These are phyloP conservation scores for Hylia prasina DNA, from an alignment of 2,113 vertebrate species.

Conservation along the genomic window DNA sequence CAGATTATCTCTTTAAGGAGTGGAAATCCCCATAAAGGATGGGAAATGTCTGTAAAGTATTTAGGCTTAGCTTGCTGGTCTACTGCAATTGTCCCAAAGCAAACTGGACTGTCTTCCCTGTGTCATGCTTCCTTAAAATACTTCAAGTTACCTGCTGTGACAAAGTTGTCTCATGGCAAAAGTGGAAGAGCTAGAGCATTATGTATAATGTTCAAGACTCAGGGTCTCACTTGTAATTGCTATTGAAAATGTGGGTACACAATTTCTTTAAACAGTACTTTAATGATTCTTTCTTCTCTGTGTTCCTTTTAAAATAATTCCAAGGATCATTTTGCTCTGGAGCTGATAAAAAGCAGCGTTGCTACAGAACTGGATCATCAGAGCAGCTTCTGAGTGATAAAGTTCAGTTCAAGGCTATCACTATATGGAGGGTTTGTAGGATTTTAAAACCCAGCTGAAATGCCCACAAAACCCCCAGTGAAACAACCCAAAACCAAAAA, in stretches of 20 bases:
- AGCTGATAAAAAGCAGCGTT: not conserved
- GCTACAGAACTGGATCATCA: not conserved
- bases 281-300: not conserved
- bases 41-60: not conserved
- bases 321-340: not conserved
- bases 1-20: not conserved
- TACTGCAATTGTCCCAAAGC: not conserved
- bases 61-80: not conserved
- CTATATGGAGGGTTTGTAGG: not conserved
- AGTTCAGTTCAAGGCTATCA: not conserved
- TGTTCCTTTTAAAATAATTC: not conserved
- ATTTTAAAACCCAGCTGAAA: not conserved
- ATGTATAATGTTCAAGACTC: not conserved
- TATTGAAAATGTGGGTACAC: not conserved
- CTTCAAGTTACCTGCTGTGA: not conserved
- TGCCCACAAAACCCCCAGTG: not conserved
- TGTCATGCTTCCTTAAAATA: not conserved
- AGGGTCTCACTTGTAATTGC: not conserved
- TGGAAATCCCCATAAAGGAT: not conserved
- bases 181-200: not conserved
- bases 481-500: not conserved
- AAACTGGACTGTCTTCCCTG: not conserved
- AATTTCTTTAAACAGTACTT: not conserved
- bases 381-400: not conserved
- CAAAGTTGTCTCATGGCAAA: not conserved